phyloP scores from a whole-genome alignment of 2,113 vertebrate species.

The Eubucco bourcierii region DNA sequence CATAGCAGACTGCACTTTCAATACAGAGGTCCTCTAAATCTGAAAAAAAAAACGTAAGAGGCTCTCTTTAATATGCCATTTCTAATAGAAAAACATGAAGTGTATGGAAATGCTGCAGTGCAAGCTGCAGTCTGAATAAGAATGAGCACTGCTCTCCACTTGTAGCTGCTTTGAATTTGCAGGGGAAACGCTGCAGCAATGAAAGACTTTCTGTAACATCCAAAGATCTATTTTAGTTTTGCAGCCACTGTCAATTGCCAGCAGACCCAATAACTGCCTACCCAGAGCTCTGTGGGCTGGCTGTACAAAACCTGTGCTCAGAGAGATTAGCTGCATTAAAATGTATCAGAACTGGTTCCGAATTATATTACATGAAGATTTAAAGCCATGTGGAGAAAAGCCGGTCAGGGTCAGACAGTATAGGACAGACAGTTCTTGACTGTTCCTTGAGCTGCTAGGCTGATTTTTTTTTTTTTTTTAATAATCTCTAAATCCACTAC shows the following conservation, averaged over 20 bases:
- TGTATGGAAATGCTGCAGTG: constrained; percentile 44
- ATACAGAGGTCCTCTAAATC: not conserved
- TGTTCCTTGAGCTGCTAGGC: constrained; percentile 62
- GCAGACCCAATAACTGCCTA: constrained; percentile 38
- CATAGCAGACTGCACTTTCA: not conserved
- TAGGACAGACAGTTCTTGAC: constrained; percentile 59
- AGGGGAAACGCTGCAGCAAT: constrained; percentile 21
- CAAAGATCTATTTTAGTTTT: constrained; percentile 69
- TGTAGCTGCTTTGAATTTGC: constrained; percentile 59
- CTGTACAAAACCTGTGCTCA: constrained; percentile 42
- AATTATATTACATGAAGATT: constrained; percentile 71
- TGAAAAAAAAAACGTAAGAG: not conserved
- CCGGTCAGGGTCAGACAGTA: constrained; percentile 62
- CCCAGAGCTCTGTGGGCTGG: not conserved
- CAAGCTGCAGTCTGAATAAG: constrained; percentile 56
- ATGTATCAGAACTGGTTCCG: constrained; percentile 63
- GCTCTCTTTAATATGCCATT: constrained; percentile 49
- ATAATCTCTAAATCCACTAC: constrained; percentile 75
- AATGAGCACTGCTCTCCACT: constrained; percentile 45
- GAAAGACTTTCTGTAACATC: constrained; percentile 62
- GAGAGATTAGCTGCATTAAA: constrained; percentile 72
- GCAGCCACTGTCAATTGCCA: constrained; percentile 50
- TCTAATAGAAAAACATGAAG: constrained; percentile 43
- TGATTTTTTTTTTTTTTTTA: constrained; percentile 73
- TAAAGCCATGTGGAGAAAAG: constrained; percentile 60